phyloP scores from a whole-genome alignment of 2,797 vertebrate genomes.

The Lepilemur ruficaudatus region DNA sequence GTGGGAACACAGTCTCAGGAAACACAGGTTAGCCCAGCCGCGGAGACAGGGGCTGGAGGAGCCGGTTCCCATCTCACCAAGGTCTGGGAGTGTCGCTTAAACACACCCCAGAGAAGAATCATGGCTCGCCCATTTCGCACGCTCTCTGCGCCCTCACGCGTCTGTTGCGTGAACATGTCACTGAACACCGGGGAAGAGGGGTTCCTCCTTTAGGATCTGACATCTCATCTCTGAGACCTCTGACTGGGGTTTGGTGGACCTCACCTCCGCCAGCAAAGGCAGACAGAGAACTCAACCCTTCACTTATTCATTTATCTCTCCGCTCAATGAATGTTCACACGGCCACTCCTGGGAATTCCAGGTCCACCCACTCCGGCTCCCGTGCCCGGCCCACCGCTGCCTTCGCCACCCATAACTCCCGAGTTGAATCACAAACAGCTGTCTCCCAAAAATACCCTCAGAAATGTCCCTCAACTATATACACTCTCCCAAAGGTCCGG shows the following conservation, averaged over 20 bases:
- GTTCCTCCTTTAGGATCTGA: neutral
- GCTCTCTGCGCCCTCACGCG: fast-evolving
- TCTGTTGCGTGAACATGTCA: fast-evolving
- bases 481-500: neutral
- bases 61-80: fast-evolving
- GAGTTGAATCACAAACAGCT: neutral
- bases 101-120: fast-evolving
- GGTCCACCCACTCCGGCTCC: neutral
- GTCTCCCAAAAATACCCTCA: neutral
- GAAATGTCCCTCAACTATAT: neutral
- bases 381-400: fast-evolving
- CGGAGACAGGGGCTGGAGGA: fast-evolving
- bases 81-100: no score
- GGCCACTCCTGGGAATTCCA: fast-evolving
- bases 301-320: fast-evolving
- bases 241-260: neutral
- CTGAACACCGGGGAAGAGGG: neutral
- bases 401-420: neutral
- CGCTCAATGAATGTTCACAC: fast-evolving
- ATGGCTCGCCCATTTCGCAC: fast-evolving
- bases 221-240: neutral
- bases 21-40: neutral
- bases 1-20: neutral
- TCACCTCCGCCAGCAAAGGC: fast-evolving
- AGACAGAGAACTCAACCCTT: neutral